These are phyloP conservation scores for Trichoplusia ni DNA, from an alignment of 1,140 invertebrate species.

Conservation along the genomic window DNA sequence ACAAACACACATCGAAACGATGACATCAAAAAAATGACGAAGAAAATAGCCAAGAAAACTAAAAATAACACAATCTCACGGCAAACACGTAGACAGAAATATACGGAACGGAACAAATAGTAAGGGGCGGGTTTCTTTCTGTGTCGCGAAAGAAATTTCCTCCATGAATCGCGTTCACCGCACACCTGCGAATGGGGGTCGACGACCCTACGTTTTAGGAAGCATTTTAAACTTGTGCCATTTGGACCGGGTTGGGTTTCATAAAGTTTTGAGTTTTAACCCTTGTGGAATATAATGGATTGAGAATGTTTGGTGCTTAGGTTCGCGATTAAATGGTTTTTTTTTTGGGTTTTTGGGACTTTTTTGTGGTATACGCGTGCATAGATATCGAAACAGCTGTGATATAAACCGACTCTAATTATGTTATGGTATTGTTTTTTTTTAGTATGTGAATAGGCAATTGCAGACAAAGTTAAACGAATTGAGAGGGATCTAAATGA, in stretches of 20 bases:
- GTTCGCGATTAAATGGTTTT: background rate
- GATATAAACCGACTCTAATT: no score
- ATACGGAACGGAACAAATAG: background rate
- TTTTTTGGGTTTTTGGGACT: background rate
- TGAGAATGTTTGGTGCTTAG: background rate
- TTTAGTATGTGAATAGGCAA: no score
- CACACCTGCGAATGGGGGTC: conserved; percentile 13
- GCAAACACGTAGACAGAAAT: no score
- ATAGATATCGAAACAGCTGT: no score
- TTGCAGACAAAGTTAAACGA: no score
- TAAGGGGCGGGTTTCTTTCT: conserved; percentile 14
- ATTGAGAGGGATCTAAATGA: no score
- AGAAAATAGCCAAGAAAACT: no score
- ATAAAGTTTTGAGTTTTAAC: background rate
- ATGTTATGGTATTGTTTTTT: no score
- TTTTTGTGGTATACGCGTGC: no score
- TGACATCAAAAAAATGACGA: no score
- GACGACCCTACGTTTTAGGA: conserved; percentile 12
- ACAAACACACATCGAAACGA: no score
- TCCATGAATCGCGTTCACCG: conserved; percentile 6
- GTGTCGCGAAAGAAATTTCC: conserved; percentile 10
- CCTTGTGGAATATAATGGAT: background rate
- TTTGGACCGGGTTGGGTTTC: background rate
- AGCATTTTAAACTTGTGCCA: conserved; percentile 6
- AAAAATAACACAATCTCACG: no score